Conservation (phyloP, 2,113 vertebrate species). For the Sisor rabdophorus region DNA sequence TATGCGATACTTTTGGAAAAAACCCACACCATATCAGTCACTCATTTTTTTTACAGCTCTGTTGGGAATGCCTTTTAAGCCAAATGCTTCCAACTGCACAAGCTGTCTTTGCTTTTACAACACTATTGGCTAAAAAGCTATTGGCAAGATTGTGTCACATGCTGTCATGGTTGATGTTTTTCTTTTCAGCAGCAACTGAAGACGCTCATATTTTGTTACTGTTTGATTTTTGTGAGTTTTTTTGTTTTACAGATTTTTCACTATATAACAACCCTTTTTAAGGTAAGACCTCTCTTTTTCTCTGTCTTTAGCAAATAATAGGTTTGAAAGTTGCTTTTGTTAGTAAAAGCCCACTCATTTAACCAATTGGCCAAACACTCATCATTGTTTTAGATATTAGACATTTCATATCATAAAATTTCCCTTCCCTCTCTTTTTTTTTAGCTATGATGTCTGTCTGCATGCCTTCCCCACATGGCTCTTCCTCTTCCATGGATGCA, state of each 20-base stretch:
- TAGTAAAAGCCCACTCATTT: neutral
- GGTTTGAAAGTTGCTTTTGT: neutral
- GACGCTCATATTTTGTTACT: neutral
- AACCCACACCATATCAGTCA: too few relatives aligned
- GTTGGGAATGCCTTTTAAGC: too few relatives aligned
- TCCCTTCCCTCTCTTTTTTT: constrained; percentile 29
- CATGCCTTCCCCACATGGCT: constrained; percentile 68
- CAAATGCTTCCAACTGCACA: too few relatives aligned
- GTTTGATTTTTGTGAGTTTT: constrained; percentile 42
- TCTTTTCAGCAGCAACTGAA: neutral
- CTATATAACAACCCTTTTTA: constrained; percentile 50
- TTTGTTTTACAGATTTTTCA: constrained; percentile 53
- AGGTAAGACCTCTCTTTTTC: constrained; percentile 35
- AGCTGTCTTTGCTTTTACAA: too few relatives aligned
- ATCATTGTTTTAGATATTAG: too few relatives aligned
- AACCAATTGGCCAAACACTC: too few relatives aligned
- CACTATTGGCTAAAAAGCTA: neutral
- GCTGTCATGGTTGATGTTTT: neutral
- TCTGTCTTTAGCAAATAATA: neutral
- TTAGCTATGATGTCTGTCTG: constrained; percentile 79
- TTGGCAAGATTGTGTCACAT: neutral
- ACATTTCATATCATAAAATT: too few relatives aligned
- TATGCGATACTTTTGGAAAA: too few relatives aligned
- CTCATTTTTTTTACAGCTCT: too few relatives aligned
- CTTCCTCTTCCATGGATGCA: constrained; percentile 66